A percentile compares a stretch with the other conserved stretches of the same genome.
Conservation (phyloP, 2,797 vertebrate species). For the Ctenochaetus hawaiiensis region DNA sequence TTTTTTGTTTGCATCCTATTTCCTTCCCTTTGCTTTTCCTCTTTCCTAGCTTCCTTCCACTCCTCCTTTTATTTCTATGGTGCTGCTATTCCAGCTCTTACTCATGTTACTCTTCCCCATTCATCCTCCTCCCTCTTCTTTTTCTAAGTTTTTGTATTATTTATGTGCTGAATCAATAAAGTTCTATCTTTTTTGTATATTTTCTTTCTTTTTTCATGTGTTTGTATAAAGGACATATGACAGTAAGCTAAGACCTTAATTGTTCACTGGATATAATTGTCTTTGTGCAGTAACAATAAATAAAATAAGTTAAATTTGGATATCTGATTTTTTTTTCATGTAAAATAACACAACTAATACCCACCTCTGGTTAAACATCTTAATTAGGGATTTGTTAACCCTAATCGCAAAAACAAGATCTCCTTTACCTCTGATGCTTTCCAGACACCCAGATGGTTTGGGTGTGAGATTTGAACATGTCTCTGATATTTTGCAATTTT, state of each 20-base stretch:
- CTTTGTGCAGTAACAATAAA: too few species aligned
- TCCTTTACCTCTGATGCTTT: neutral
- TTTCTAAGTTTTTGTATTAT: neutral
- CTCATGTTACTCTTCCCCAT: neutral
- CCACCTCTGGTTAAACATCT: neutral
- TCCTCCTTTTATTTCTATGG: neutral
- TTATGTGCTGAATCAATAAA: neutral
- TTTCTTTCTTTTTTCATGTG: neutral
- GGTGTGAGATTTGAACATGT: neutral
- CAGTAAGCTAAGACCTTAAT: too few species aligned
- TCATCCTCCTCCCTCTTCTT: too few species aligned
- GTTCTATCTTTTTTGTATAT: neutral
- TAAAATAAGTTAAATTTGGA: too few species aligned
- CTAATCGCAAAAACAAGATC: neutral
- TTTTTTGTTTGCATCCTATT: constrained; percentile 15
- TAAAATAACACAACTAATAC: too few species aligned
- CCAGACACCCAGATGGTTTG: too few species aligned
- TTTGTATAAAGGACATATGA: too few species aligned
- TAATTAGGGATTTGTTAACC: neutral
- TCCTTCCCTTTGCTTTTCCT: constrained; percentile 22
- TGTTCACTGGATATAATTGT: too few species aligned
- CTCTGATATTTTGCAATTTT: neutral
- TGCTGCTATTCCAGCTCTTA: neutral
- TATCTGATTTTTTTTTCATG: too few species aligned
- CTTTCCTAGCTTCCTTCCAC: neutral